These are phyloP conservation scores for Spinus olivaceus DNA, from an alignment of 2,797 vertebrate genomes.

Conservation along the genomic window DNA sequence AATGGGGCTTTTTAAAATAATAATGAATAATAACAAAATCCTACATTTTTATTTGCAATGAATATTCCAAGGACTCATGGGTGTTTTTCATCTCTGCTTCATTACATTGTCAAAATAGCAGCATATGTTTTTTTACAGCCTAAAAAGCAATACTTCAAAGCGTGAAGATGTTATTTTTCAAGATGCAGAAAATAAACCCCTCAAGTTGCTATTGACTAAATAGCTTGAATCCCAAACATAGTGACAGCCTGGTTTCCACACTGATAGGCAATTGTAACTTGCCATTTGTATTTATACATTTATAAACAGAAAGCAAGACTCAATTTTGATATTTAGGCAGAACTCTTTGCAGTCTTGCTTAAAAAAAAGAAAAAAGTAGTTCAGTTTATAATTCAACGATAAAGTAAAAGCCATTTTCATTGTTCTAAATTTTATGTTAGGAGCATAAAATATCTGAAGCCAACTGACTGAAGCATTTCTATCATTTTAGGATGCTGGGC, in stretches of 20 bases:
- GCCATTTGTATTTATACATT: neutral
- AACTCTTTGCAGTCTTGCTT: neutral
- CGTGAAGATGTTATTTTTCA: neutral
- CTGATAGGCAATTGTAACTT: neutral
- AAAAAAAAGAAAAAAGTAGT: neutral
- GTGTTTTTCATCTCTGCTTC: neutral
- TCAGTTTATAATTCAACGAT: neutral
- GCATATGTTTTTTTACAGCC: neutral
- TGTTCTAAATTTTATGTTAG: neutral
- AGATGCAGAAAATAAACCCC: neutral
- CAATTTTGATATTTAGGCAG: neutral
- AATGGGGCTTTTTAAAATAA: neutral
- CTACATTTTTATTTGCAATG: neutral
- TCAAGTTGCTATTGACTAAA: neutral
- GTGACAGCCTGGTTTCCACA: neutral
- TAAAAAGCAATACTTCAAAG: neutral
- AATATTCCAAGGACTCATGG: neutral
- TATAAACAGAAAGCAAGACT: neutral
- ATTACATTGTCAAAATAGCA: slow-evolving; percentile 1
- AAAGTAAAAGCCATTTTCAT: neutral
- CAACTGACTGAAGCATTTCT: neutral
- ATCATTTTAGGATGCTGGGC: neutral
- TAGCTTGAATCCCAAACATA: neutral
- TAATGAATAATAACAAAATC: neutral
- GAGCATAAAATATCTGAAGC: neutral